Percentiles rank a stretch among this genome's conserved stretches.
phyloP scores from a whole-genome alignment of 2,113 vertebrate species.

The Poecilia latipinna region DNA sequence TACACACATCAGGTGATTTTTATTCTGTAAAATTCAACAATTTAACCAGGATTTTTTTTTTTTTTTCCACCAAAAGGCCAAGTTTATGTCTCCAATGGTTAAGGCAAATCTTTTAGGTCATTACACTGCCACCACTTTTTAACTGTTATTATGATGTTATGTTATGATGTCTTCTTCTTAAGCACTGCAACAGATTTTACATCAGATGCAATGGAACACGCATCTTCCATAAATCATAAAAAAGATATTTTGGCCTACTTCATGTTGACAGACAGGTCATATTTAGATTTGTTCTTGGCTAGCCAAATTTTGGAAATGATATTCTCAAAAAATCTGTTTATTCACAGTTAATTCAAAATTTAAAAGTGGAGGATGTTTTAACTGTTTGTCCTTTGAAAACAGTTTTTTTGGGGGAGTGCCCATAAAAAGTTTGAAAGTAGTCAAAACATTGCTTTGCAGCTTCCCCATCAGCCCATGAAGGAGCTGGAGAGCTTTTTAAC shows the following conservation, averaged over 20 bases:
- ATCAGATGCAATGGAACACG: no score
- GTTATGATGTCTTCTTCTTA: neutral
- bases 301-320: neutral
- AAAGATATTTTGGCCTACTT: neutral
- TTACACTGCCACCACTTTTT: neutral
- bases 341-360: neutral
- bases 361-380: neutral
- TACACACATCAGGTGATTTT: no score
- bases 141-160: neutral
- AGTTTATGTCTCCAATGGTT: neutral
- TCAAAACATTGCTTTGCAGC: neutral
- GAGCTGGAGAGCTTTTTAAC: neutral
- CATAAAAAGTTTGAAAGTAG: neutral
- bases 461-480: neutral
- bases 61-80: no score
- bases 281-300: neutral
- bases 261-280: neutral
- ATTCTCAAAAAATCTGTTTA: neutral
- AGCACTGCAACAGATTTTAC: neutral
- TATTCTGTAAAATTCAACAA: no score
- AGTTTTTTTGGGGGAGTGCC: neutral
- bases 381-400: neutral
- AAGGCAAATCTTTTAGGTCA: neutral
- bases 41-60: no score
- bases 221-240: no score